Evolutionary conservation across 2,797 vertebrate genomes (phyloP).

Genomic region (Crocodylus rhombifer): DNA sequence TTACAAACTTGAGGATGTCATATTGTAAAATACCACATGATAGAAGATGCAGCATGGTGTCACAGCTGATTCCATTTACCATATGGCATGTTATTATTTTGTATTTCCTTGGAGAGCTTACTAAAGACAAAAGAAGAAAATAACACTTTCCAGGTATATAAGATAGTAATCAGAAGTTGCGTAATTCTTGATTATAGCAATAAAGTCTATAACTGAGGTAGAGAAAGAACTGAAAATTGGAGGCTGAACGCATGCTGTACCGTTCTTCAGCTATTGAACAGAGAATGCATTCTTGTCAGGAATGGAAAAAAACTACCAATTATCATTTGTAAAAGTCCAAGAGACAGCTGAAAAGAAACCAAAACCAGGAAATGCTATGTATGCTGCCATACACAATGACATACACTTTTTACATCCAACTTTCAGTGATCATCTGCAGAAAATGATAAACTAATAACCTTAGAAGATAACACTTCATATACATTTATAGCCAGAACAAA

Average conservation of each 20-base stretch:
- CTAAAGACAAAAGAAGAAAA: slow-evolving; percentile 51
- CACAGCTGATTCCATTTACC: slow-evolving; percentile 65
- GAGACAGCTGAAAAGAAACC: slow-evolving; percentile 28
- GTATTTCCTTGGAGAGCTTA: slow-evolving; percentile 53
- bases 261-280: slow-evolving; percentile 30
- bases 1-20: slow-evolving; percentile 65
- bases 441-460: slow-evolving; percentile 42
- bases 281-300: slow-evolving; percentile 11
- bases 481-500: slow-evolving; percentile 6
- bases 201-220: slow-evolving; percentile 37
- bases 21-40: slow-evolving; percentile 48
- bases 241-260: neutral
- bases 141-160: slow-evolving; percentile 40
- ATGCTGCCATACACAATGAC: neutral
- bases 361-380: slow-evolving; percentile 26
- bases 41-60: slow-evolving; percentile 3
- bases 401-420: slow-evolving; percentile 20
- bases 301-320: slow-evolving; percentile 29
- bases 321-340: neutral
- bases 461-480: slow-evolving; percentile 30
- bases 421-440: slow-evolving; percentile 12
- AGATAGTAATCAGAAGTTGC: slow-evolving; percentile 59
- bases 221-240: slow-evolving; percentile 24
- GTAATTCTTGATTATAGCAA: slow-evolving; percentile 65
- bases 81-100: slow-evolving; percentile 61